Conservation (phyloP, 2,113 vertebrate genomes). For the Nansenia antarctica region DNA sequence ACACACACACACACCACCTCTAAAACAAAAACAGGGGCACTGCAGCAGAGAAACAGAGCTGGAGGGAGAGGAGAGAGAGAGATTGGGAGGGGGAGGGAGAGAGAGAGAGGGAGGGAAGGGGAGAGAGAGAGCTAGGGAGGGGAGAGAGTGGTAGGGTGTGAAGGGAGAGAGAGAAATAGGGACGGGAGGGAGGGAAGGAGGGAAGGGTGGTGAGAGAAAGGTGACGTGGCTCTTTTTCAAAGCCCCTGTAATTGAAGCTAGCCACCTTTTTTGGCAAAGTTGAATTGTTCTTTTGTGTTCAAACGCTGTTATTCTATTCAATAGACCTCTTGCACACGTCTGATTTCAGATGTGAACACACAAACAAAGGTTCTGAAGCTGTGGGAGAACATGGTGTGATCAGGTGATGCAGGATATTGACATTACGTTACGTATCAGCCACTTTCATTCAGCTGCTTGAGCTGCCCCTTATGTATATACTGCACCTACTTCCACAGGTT, state of each 20-base stretch:
- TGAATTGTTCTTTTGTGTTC: background rate
- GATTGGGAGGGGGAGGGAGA: background rate
- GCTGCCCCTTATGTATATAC: too few species aligned
- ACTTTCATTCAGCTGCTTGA: too few species aligned
- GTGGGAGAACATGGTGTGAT: background rate
- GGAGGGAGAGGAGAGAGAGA: background rate
- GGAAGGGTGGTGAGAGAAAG: background rate
- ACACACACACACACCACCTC: too few species aligned
- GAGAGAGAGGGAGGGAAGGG: background rate
- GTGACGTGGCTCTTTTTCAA: background rate
- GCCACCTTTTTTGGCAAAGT: background rate
- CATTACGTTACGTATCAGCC: too few species aligned
- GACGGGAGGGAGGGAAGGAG: background rate
- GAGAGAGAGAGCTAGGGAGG: background rate
- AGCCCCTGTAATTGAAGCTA: background rate
- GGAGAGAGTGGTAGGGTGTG: background rate
- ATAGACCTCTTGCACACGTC: background rate
- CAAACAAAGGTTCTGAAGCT: too few species aligned
- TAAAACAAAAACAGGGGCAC: background rate
- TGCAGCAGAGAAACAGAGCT: background rate
- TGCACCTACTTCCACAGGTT: too few species aligned
- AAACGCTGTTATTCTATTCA: background rate
- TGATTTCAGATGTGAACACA: background rate
- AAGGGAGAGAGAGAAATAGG: background rate
- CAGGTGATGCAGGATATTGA: background rate